phyloP scores from a whole-genome alignment of 2,113 vertebrate species.

The Amphiprion ocellaris region DNA sequence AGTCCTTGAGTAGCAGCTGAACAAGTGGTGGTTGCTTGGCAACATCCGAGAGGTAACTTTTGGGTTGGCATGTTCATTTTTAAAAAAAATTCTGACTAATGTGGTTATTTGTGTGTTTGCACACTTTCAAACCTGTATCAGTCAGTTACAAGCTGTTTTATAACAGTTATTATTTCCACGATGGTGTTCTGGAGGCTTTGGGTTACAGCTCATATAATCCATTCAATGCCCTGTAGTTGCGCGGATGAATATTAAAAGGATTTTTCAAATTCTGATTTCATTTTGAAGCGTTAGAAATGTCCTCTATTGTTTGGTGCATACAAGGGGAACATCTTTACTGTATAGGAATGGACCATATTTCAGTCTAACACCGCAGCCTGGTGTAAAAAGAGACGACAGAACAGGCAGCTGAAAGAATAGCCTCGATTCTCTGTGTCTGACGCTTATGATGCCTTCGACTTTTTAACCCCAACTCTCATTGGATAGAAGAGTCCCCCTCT shows the following conservation, averaged over 20 bases:
- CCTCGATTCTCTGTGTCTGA: constrained; percentile 67
- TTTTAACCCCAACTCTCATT: constrained; percentile 73
- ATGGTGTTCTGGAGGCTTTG: not conserved
- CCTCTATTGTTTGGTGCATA: constrained; percentile 21
- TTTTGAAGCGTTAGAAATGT: constrained; percentile 28
- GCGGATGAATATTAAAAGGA: constrained; percentile 54
- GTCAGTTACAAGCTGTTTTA: constrained; percentile 31
- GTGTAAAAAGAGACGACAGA: constrained; percentile 55
- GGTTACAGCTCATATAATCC: constrained; percentile 14
- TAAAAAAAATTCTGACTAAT: constrained; percentile 37
- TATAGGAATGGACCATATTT: constrained; percentile 53
- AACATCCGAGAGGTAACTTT: constrained; percentile 39
- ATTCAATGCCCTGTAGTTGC: constrained; percentile 24
- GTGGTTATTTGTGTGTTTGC: constrained; percentile 24
- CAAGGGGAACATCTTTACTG: constrained; percentile 39
- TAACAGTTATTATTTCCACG: constrained; percentile 24
- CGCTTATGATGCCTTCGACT: constrained; percentile 73
- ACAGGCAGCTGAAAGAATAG: constrained; percentile 61
- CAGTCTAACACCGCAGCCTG: constrained; percentile 51
- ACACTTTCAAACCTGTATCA: constrained; percentile 33
- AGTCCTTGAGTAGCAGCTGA: constrained; percentile 55
- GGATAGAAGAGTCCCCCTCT: constrained; percentile 40
- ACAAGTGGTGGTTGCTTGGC: constrained; percentile 65
- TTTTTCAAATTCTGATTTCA: constrained; percentile 60
- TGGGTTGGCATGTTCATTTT: constrained; percentile 34